Evolutionary conservation across 2,888 invertebrate species (phyloP), one percentile per base, ranked within the genome.

Genomic region (Clanis bilineata): DNA sequence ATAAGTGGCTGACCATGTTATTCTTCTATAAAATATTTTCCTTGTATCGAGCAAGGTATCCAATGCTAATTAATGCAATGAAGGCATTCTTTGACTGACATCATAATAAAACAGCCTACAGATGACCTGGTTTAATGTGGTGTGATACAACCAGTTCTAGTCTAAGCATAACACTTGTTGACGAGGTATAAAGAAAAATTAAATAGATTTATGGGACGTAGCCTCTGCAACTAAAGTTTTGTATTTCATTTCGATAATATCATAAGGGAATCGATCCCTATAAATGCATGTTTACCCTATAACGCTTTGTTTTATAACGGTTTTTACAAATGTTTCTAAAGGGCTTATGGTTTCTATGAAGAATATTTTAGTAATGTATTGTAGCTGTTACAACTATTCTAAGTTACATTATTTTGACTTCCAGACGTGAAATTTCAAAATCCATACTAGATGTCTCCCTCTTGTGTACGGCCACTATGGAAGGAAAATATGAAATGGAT

Each of bases 401-500:
- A 36, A 41, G 6, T 18, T 21, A 9, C 9, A 45, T 23, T 22
- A 22, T 3, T 51, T 21, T 32, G 6, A 18, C 4, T 74, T 77
- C 22, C 69, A 86, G 86, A 22, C 72, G 76, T 43, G 78, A 82
- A 25, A 45, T 60, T 3, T 32, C 59, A 0, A 76, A 72, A 0
- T 62, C 66, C 0, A 81, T 78, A 51, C 1, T 85, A 0, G 9
- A 5, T 0, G 6, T 81, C 0, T 69, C 69, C 60, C 0, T 77
- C 0, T 18, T 64, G 4, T 87, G 88, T 59, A 43, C 72, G 0
- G 62, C 65, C 0, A 56, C 65, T 2, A 41, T 82, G 6, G 73
- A 72, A 0, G 84, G 82, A 5, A 60, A 75, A 0, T 88, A 88
- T 55, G 74, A 76, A 1, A 79, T 88, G 72, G 68, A 78, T 0